Conservation (phyloP, 1,140 invertebrate species). For the Drosophila micromelanica region DNA sequence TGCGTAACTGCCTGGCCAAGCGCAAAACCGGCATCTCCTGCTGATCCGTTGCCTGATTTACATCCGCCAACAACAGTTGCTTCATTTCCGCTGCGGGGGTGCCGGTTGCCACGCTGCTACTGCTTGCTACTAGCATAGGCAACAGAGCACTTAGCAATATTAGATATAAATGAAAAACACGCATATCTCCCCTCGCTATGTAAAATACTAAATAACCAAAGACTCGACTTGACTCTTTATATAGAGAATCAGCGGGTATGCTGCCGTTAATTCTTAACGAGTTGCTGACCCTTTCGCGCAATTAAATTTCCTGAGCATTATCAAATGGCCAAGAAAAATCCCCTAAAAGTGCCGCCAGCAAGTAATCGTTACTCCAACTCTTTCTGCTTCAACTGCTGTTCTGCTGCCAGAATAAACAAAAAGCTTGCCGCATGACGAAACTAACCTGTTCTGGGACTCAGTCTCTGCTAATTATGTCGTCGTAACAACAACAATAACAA, state of each 20-base stretch:
- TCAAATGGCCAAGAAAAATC: conserved; percentile 67
- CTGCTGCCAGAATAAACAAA: conserved; percentile 17
- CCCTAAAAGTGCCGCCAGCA: conserved; percentile 42
- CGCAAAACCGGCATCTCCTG: conserved; percentile 61
- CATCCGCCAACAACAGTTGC: conserved; percentile 74
- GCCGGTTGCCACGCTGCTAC: background rate
- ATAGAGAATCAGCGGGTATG: conserved; percentile 32
- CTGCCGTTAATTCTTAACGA: conserved; percentile 64
- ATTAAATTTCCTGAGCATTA: conserved; percentile 78
- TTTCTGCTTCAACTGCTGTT: background rate
- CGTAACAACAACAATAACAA: background rate
- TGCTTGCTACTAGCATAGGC: conserved; percentile 34
- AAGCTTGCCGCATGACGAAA: conserved; percentile 37
- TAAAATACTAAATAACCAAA: conserved; percentile 23
- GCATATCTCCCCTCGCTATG: conserved; percentile 49
- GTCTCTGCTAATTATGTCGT: conserved; percentile 44
- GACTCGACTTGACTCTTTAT: conserved; percentile 51
- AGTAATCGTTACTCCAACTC: background rate
- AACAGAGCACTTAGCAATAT: conserved; percentile 71
- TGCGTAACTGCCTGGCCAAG: conserved; percentile 60
- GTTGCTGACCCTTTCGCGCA: conserved; percentile 67
- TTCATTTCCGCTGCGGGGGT: conserved; percentile 58
- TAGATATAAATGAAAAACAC: conserved; percentile 58
- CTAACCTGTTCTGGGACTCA: conserved; percentile 36
- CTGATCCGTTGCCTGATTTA: conserved; percentile 67